These are phyloP conservation scores for Phylloscopus trochiloides DNA, from an alignment of 2,113 vertebrate species.

Conservation along the genomic window DNA sequence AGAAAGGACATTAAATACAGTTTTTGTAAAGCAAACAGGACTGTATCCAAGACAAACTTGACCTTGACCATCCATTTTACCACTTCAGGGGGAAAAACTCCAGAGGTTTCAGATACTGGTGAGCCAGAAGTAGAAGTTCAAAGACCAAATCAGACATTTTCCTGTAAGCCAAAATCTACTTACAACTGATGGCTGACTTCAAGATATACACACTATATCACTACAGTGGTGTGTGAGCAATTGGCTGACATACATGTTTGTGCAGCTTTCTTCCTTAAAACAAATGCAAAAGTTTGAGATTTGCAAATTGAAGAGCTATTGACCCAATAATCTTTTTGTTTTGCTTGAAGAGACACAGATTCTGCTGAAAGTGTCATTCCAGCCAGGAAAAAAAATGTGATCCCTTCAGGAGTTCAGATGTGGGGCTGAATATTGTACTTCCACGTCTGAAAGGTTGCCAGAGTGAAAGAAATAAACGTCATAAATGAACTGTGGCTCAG, in stretches of 20 bases:
- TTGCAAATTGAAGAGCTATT: neutral
- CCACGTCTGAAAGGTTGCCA: neutral
- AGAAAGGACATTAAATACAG: neutral
- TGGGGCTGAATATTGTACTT: neutral
- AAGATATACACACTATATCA: neutral
- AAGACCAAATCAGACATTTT: neutral
- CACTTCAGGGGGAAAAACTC: neutral
- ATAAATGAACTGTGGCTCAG: neutral
- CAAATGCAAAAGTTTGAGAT: neutral
- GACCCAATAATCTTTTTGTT: neutral
- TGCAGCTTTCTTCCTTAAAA: neutral
- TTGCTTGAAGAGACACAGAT: neutral
- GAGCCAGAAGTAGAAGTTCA: neutral
- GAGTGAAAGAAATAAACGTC: neutral
- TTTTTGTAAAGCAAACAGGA: neutral
- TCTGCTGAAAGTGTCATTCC: neutral
- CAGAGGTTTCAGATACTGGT: neutral
- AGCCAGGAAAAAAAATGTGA: neutral
- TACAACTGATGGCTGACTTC: neutral
- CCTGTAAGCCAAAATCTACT: neutral
- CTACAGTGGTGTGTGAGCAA: neutral
- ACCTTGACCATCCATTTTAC: neutral
- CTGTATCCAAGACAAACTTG: neutral
- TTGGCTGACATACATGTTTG: neutral
- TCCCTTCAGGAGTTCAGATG: neutral